Conservation (phyloP, 2,113 vertebrate species). For the Spea multiplicata region DNA sequence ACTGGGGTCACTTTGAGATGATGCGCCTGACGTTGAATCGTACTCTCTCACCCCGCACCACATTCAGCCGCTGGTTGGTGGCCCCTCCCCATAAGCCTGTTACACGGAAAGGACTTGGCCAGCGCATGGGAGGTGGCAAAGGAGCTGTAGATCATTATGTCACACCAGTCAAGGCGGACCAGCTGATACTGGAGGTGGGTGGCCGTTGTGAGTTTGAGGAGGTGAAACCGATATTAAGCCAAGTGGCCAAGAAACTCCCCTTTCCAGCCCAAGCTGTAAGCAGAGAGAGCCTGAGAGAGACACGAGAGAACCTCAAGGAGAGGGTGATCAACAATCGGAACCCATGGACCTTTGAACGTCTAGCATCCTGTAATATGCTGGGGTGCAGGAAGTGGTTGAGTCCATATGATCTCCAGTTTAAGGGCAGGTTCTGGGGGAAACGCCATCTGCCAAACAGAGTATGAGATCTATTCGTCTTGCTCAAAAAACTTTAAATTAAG, state of each 20-base stretch:
- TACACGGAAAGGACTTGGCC: slow-evolving; percentile 83
- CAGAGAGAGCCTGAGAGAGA: slow-evolving; percentile 65
- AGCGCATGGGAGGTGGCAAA: slow-evolving; percentile 96
- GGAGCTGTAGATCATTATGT: slow-evolving; percentile 90
- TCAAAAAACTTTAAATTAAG: no score
- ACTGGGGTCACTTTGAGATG: slow-evolving; percentile 95
- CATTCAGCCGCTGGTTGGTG: slow-evolving; percentile 85
- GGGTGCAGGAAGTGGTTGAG: slow-evolving; percentile 84
- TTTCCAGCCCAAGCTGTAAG: slow-evolving; percentile 82
- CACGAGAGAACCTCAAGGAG: slow-evolving; percentile 63
- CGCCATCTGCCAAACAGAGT: slow-evolving; percentile 75
- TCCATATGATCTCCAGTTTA: slow-evolving; percentile 73
- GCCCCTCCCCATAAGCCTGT: slow-evolving; percentile 79
- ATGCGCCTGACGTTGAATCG: slow-evolving; percentile 88
- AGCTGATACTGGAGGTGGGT: slow-evolving; percentile 83
- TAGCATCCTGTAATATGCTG: slow-evolving; percentile 81
- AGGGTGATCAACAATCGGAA: slow-evolving; percentile 80
- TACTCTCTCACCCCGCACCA: slow-evolving; percentile 74
- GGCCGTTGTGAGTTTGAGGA: slow-evolving; percentile 79
- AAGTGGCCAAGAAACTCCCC: slow-evolving; percentile 84
- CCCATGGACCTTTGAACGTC: slow-evolving; percentile 86
- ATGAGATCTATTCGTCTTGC: slow-evolving; percentile 47
- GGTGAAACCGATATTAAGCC: slow-evolving; percentile 68
- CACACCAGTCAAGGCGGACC: slow-evolving; percentile 75
- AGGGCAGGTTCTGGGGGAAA: slow-evolving; percentile 84